phyloP scores from a whole-genome alignment of 2,888 invertebrate species.

The Caenorhabditis sp. region DNA sequence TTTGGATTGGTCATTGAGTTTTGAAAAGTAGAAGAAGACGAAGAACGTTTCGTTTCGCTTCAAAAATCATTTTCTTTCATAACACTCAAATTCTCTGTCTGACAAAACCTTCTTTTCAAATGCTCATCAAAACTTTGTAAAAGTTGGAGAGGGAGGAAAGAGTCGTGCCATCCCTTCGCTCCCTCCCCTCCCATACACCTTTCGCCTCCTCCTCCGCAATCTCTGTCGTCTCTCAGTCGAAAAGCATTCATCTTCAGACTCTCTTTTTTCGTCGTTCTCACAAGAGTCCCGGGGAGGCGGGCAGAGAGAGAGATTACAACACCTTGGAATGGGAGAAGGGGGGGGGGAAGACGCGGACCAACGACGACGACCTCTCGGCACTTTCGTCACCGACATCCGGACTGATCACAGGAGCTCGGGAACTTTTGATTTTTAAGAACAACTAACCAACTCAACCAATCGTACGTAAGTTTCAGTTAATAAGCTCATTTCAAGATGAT shows the following conservation, averaged over 20 bases:
- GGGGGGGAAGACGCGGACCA: slow-evolving; percentile 18
- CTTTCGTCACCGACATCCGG: slow-evolving; percentile 39
- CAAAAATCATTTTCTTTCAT: no score
- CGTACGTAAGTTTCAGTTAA: no score
- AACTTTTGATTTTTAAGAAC: no score
- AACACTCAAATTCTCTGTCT: background rate
- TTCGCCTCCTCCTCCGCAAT: slow-evolving; percentile 62
- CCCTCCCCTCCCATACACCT: slow-evolving; percentile 47
- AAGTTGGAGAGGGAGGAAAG: slow-evolving; percentile 37
- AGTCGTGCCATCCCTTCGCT: slow-evolving; percentile 22
- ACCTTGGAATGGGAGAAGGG: slow-evolving; percentile 21
- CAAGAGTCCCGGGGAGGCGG: slow-evolving; percentile 43
- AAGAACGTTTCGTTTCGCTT: no score
- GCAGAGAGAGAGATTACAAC: slow-evolving; percentile 49
- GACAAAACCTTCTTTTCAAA: slow-evolving; percentile 10
- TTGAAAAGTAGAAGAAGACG: no score
- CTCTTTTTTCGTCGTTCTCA: slow-evolving; percentile 46
- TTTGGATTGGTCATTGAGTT: no score
- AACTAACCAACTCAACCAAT: no score
- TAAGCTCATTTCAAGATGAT: no score
- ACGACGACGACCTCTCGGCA: slow-evolving; percentile 53
- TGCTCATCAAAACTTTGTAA: slow-evolving; percentile 56
- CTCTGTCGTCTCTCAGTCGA: slow-evolving; percentile 18
- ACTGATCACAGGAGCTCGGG: no score
- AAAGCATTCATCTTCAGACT: slow-evolving; percentile 45